Conservation (phyloP, 2,797 vertebrate species). For the Periophthalmus magnuspinnatus region DNA sequence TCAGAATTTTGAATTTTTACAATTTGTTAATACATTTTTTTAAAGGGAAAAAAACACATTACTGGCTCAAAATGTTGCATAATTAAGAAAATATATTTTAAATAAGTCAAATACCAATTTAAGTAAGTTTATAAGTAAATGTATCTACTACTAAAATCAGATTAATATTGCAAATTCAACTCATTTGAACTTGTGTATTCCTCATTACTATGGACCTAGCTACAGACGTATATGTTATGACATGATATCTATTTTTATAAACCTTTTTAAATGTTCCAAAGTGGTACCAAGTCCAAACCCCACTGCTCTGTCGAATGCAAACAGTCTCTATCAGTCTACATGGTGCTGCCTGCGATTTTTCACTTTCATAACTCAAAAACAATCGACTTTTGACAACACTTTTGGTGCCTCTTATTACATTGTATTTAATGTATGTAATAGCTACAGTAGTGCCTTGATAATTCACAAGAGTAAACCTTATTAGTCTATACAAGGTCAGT, state of each 20-base stretch:
- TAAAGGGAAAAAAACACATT: too few relatives aligned
- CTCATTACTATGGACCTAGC: neutral
- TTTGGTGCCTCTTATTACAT: conserved; percentile 80
- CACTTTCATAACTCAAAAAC: conserved; percentile 80
- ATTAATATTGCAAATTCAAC: neutral
- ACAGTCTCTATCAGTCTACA: conserved; percentile 29
- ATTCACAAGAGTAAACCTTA: conserved; percentile 58
- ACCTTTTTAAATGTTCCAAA: conserved; percentile 47
- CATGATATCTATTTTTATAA: conserved; percentile 66
- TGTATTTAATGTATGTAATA: conserved; percentile 54
- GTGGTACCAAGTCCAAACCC: conserved; percentile 43
- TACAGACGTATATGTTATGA: conserved; percentile 28
- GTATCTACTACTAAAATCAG: too few relatives aligned
- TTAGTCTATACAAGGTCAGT: conserved; percentile 26
- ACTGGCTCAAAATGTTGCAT: too few relatives aligned
- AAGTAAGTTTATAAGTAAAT: too few relatives aligned
- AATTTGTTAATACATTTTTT: too few relatives aligned
- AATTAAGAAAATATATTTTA: too few relatives aligned
- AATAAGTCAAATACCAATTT: too few relatives aligned
- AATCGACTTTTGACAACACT: conserved; percentile 75
- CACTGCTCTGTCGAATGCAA: conserved; percentile 44
- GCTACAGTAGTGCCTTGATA: conserved; percentile 91
- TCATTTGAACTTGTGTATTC: neutral
- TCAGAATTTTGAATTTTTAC: too few relatives aligned
- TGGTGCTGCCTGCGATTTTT: conserved; percentile 84